Base-by-base conservation (phyloP, 2,797 vertebrate genomes). In the Spheniscus humboldti region DNA sequence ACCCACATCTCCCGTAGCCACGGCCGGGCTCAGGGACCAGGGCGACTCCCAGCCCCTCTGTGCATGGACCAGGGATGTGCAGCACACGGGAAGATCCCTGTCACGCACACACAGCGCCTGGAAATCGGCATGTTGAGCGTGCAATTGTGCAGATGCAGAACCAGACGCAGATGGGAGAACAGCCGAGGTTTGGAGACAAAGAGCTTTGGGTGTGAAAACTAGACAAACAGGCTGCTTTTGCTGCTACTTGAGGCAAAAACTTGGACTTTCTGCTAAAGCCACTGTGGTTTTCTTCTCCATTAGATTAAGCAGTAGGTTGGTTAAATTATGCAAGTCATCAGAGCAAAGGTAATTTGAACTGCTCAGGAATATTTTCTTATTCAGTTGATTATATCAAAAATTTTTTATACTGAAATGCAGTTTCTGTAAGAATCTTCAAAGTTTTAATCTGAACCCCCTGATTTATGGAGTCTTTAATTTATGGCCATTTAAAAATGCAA, bases 11-110 rank as follows among this genome's bases (percentile, higher is more conserved):
- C 28, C 16, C 1, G 0, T n/a, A 41, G 56, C 47, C 68, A 19
- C 0, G 0, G 31, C 50, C 3, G 0, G 37, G n/a, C n/a, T 13
- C 5, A 1, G 83, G 75, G 10, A 19, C 18, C 0, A 0, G 52
- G 55, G 19, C 47, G 30, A 7, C 23, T 9, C 41, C 55, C 50
- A 6, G 64, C 11, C 15, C 14, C 41, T 23, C 41, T 30, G 27
- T 4, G 39, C 56, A 2, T 0, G 4, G 43, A 18, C 1, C 47
- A 2, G 75, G 72, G 75, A 3, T 1, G 19, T 6, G 48, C 4
- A 3, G 62, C 33, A 3, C 43, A 2, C 4, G 3, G 37, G 39
- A 14, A 50, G 24, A 5, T 14, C 67, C n/a, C 35, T 18, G 13
- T 7, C 72, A 39, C 82, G n/a, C 59, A 14, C 68, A 8, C 68